Conservation (phyloP, 2,113 vertebrate genomes). For the Microtus oregoni region DNA sequence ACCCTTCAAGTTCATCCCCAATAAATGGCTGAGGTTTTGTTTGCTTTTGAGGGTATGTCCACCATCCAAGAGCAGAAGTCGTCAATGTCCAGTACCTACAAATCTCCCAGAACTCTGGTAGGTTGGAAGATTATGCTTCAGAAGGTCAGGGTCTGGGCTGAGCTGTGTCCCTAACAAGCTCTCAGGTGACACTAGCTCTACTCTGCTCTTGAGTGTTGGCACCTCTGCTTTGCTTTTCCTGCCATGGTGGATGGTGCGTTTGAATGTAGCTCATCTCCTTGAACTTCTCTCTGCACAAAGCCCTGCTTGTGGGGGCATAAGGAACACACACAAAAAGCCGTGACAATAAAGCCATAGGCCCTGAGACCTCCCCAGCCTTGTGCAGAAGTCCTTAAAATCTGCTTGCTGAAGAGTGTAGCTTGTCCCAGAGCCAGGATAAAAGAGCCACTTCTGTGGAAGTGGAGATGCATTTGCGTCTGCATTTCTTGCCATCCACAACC, state of each 20-base stretch:
- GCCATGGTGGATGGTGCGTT: fast-evolving
- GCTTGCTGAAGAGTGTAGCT: background rate
- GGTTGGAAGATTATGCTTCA: background rate
- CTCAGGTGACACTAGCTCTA: background rate
- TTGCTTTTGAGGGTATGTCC: background rate
- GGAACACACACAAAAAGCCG: background rate
- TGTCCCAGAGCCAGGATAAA: background rate
- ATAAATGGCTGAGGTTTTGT: background rate
- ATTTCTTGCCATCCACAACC: background rate
- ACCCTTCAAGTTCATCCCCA: background rate
- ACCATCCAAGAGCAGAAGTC: background rate
- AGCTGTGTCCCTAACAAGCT: background rate
- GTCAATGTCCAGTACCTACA: background rate
- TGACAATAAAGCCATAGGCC: background rate
- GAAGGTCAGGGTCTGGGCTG: background rate
- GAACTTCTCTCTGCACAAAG: background rate
- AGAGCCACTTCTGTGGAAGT: background rate
- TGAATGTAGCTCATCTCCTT: background rate
- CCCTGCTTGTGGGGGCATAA: too few species aligned
- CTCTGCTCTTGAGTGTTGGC: fast-evolving
- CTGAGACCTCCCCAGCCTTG: background rate
- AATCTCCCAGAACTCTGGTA: background rate
- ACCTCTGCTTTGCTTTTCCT: background rate
- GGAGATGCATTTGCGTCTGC: background rate
- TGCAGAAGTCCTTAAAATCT: background rate